These are phyloP conservation scores for Acipenser ruthenus DNA, from an alignment of 2,797 vertebrate genomes.

Conservation along the genomic window DNA sequence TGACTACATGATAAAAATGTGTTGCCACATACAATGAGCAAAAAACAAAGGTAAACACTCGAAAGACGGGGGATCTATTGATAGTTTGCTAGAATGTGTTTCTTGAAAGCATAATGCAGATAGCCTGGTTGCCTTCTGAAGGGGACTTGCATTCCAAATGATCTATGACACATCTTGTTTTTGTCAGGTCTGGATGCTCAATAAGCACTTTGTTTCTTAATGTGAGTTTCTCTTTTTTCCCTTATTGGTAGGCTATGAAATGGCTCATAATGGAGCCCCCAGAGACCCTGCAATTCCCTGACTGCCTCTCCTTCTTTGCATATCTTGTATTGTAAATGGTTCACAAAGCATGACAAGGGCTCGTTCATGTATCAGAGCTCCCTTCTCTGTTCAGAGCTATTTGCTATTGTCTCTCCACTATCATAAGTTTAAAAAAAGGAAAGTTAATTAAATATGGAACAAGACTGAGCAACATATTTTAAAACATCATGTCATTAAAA, in stretches of 20 bases:
- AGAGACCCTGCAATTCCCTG: conserved; percentile 36
- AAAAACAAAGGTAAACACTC: too few relatives aligned
- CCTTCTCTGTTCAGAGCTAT: conserved; percentile 62
- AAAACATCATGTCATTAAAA: conserved; percentile 99
- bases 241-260: conserved; percentile 31
- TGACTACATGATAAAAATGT: too few relatives aligned
- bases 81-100: too few relatives aligned
- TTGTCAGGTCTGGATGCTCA: conserved; percentile 18
- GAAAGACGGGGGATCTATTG: too few relatives aligned
- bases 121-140: too few relatives aligned
- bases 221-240: conserved; percentile 35
- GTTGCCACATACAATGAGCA: too few relatives aligned
- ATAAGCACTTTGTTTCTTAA: conserved; percentile 25
- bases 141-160: not conserved
- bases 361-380: conserved; percentile 72
- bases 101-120: too few relatives aligned
- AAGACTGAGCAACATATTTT: conserved; percentile 95
- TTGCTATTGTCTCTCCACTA: conserved; percentile 90
- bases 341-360: conserved; percentile 84
- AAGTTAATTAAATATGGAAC: conserved; percentile 99
- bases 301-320: conserved; percentile 27
- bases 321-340: conserved; percentile 59
- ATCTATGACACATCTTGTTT: conserved; percentile 13
- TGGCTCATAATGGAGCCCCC: conserved; percentile 33
- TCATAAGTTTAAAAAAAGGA: conserved; percentile 86